A percentile compares a stretch with the other conserved stretches of the same genome.
Conservation (phyloP, 1,140 invertebrate species). For the Acromyrmex echinatior region DNA sequence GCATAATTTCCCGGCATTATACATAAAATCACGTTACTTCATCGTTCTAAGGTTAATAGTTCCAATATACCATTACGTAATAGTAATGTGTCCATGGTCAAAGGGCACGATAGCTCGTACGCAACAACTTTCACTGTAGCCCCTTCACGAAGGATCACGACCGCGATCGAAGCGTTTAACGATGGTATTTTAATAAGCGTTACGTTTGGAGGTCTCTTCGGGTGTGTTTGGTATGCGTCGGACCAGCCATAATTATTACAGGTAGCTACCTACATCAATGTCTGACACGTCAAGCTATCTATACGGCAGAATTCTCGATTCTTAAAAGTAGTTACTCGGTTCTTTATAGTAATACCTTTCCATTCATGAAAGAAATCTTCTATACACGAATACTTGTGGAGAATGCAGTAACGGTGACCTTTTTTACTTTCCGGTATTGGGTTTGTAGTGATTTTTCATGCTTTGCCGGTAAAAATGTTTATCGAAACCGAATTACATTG, state of each 20-base stretch:
- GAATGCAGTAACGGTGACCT: conserved; percentile 44
- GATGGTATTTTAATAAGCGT: conserved; percentile 78
- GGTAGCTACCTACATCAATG: conserved; percentile 61
- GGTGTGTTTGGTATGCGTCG: conserved; percentile 32
- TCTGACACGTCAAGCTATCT: conserved; percentile 53
- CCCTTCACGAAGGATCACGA: conserved; percentile 51
- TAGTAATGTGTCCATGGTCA: conserved; percentile 15
- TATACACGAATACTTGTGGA: conserved; percentile 26
- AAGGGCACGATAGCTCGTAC: conserved; percentile 1
- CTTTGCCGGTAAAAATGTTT: neutral
- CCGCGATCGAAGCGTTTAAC: conserved; percentile 62
- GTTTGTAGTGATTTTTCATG: conserved; percentile 56
- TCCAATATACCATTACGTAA: conserved; percentile 15
- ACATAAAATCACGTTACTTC: neutral
- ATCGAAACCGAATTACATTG: conserved; percentile 43
- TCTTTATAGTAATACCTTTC: conserved; percentile 66
- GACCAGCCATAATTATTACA: conserved; percentile 69
- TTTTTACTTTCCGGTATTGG: conserved; percentile 40
- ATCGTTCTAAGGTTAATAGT: conserved; percentile 26
- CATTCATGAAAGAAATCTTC: conserved; percentile 70
- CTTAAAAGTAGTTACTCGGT: conserved; percentile 63
- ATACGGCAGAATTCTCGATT: conserved; percentile 51
- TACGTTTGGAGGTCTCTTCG: conserved; percentile 55
- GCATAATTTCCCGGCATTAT: neutral
- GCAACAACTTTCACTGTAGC: conserved; percentile 53